Base-by-base conservation (phyloP, 1,140 invertebrate species). In the Habropoda laboriosa region DNA sequence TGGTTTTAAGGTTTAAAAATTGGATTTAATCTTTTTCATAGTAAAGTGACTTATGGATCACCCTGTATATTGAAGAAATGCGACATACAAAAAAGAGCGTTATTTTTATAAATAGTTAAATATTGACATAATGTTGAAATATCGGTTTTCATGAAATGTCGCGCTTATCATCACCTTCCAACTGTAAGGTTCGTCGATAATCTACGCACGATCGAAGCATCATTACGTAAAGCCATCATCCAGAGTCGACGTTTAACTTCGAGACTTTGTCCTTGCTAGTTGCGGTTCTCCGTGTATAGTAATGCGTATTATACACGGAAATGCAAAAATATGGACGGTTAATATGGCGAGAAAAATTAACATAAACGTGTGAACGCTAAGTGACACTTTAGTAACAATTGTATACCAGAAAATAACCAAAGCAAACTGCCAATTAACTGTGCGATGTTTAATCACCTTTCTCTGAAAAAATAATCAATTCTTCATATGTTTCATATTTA, bases 271-370 rank as follows among this genome's bases (percentile, higher is more conserved):
- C 38, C 61, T 67, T 55, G 61, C 27, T 0, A 32, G 16, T 42
- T 45, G 38, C 27, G 5, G 13, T 45, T 67, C 21, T 24, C 0
- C 5, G 3, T 21, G 21, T 18, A 60, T 30, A n/a, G n/a, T 40
- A 61, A 70, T 49, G 30, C 18, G 32, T 18, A 47, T n/a, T 32
- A 55, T 58, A 32, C 5, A 10, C 53, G 75, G 55, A 70, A 77
- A 58, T 70, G 32, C 24, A 24, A n/a, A 30, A 40, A 24, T 16
- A 27, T 57, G 18, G n/a, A 8, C 10, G 38, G 0, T 27, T 24
- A 3, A 30, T 4, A 21, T 45, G 0, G 18, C 10, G 10, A 40
- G 32, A 42, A 55, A 13, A 77, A 70, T 71, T 60, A 71, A n/a
- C 32, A 49, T 49, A 60, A 58, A 61, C 16, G 16, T 6, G 21